Evolutionary conservation across 2,888 invertebrate species (phyloP), one percentile per base, ranked within the genome.

Genomic region (Boloria selene): DNA sequence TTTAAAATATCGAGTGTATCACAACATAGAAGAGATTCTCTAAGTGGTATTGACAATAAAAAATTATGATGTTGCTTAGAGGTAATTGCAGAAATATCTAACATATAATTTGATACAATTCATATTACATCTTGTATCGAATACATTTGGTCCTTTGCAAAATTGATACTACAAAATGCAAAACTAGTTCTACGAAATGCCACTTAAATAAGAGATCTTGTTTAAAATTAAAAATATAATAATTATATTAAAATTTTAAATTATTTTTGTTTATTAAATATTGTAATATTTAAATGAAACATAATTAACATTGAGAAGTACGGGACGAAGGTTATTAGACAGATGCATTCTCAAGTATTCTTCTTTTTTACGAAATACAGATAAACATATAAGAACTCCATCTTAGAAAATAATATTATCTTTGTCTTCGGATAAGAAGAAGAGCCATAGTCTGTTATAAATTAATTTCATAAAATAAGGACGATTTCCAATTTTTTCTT

Each of bases 121-220:
- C 47, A 31, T 13, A 47, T 26, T 31, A 49, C 38, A 50, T 17
- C 38, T 38, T 38, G 49, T 38, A 49, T 59, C 5, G n/a, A 59
- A 50, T 22, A 50, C 18, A 14, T 38, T 38, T 59, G 59, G 50
- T 50, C 59, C 50, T 38, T 13, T 38, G 49, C 26, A 49, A 50
- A 59, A 17, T 31, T 31, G 6, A 59, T 31, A 50, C 50, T 26
- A 59, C 1, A 31, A 59, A 59, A 59, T 59, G 31, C 38, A 59
- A 50, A 47, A 49, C 47, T 38, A 14, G 14, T 59, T 59, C 45
- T 59, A 59, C 6, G 10, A 26, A 26, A 26, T 49, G 49, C 49
- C 45, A n/a, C n/a, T 4, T 17, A 18, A n/a, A 56, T 45, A 56
- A 56, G 44, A n/a, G 45, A 45, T 4, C 10, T 7, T 38, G 10